These are phyloP conservation scores for Ormyrus nitidulus DNA, from an alignment of 2,888 invertebrate genomes.

Conservation along the genomic window DNA sequence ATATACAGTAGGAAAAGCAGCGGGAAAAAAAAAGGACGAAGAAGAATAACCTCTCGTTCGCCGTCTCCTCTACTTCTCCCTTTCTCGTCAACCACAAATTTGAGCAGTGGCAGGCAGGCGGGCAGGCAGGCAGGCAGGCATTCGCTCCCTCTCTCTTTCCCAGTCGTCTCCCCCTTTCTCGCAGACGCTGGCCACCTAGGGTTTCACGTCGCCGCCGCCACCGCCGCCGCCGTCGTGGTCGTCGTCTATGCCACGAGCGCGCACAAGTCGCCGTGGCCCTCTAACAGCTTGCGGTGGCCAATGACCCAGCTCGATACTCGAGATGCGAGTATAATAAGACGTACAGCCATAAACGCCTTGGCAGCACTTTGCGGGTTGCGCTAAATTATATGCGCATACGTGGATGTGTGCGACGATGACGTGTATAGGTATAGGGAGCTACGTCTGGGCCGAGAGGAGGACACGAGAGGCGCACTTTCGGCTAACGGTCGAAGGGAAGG, in stretches of 20 bases:
- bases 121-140: background rate
- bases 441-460: background rate
- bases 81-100: slow-evolving; percentile 49
- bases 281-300: slow-evolving; percentile 55
- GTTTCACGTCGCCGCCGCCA: slow-evolving; percentile 45
- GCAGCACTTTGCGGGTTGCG: slow-evolving; percentile 56
- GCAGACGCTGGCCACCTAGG: slow-evolving; percentile 50
- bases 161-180: slow-evolving; percentile 35
- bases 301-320: slow-evolving; percentile 56
- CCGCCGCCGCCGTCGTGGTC: too few relatives aligned
- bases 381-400: slow-evolving; percentile 52
- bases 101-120: slow-evolving; percentile 19
- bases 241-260: slow-evolving; percentile 5
- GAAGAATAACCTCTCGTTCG: slow-evolving; percentile 26
- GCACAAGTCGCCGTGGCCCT: background rate
- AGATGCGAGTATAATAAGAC: slow-evolving; percentile 56
- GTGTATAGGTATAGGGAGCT: background rate
- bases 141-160: slow-evolving; percentile 31
- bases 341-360: slow-evolving; percentile 50
- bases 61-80: background rate
- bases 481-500: background rate
- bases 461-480: too few relatives aligned
- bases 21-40: slow-evolving; percentile 12
- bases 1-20: background rate
- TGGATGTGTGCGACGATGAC: background rate